Base-by-base conservation (phyloP, 1,140 invertebrate species). In the Leptinotarsa defecta region DNA sequence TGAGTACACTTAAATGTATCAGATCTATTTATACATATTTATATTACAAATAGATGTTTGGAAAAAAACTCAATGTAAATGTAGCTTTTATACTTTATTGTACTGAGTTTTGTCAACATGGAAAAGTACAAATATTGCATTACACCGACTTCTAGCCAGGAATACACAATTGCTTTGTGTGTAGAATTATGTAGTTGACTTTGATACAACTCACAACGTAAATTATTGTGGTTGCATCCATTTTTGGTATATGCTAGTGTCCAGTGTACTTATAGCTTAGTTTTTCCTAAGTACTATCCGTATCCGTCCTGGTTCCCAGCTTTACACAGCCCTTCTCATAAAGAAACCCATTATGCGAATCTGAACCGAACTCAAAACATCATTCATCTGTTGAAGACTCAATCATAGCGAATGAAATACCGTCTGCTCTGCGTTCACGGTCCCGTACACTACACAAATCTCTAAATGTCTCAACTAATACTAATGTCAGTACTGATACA, bases 121-220 rank as follows among this genome's bases (percentile, higher is more conserved):
- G 85, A 86, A 86, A 86, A 86, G 85, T 86, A 86, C 85, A 86
- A 86, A 86, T 86, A 86, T 86, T 86, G 85, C 84, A 86, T 84
- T 84, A 84, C 84, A 85, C 83, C 80, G 84, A 83, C 84, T 83
- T 83, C 82, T 85, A 84, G 84, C 83, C 83, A 84, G 80, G 82
- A 83, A 82, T 83, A 82, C 81, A 83, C 81, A 83, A 83, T 80
- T 81, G 79, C 81, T 83, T 82, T 80, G 80, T 83, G 81, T 79
- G 77, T 78, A 79, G 43, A 77, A 49, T 69, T 67, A 74, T 68
- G 52, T 68, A 68, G 64, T 74, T 48, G 64, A 68, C 52, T 65
- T 62, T 69, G 71, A 74, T 76, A 65, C 76, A 72, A 74, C 73
- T 48, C 48, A 43, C 73, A 74, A 73, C 52, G 62, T 65, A 65